phyloP scores from a whole-genome alignment of 2,113 vertebrate genomes.

The Chelonoidis abingdonii region DNA sequence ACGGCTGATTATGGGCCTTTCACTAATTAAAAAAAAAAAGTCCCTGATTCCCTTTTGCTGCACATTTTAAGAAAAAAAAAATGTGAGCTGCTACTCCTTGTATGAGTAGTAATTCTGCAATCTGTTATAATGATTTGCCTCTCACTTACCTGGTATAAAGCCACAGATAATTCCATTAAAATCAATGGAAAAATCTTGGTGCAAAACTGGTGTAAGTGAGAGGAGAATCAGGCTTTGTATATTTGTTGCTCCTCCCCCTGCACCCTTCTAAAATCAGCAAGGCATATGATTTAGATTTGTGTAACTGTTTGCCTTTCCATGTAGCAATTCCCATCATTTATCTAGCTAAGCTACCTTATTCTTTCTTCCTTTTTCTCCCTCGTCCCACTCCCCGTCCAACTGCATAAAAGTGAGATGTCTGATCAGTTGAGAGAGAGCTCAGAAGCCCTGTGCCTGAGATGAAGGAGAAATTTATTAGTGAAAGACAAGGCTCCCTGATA shows the following conservation, averaged over 20 bases:
- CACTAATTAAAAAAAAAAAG: not conserved
- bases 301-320: conserved; percentile 26
- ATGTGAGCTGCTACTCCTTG: not conserved
- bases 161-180: conserved; percentile 34
- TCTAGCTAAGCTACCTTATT: conserved; percentile 31
- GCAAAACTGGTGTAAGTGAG: conserved; percentile 27
- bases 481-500: conserved; percentile 82
- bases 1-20: fast-evolving
- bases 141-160: conserved; percentile 28
- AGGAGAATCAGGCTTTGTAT: conserved; percentile 26
- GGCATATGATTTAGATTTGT: not conserved
- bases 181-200: conserved; percentile 38
- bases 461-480: conserved; percentile 82
- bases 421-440: conserved; percentile 61
- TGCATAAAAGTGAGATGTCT: conserved; percentile 69
- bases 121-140: not conserved
- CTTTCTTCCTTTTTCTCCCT: not conserved
- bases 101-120: not conserved
- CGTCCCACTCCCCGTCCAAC: not conserved
- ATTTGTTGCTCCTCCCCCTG: conserved; percentile 24
- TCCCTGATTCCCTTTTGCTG: not conserved
- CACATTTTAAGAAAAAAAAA: not conserved
- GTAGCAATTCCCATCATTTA: conserved; percentile 37
- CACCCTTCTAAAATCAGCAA: conserved; percentile 35
- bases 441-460: conserved; percentile 67